Conservation (phyloP, 2,113 vertebrate genomes). For the Clarias magur region DNA sequence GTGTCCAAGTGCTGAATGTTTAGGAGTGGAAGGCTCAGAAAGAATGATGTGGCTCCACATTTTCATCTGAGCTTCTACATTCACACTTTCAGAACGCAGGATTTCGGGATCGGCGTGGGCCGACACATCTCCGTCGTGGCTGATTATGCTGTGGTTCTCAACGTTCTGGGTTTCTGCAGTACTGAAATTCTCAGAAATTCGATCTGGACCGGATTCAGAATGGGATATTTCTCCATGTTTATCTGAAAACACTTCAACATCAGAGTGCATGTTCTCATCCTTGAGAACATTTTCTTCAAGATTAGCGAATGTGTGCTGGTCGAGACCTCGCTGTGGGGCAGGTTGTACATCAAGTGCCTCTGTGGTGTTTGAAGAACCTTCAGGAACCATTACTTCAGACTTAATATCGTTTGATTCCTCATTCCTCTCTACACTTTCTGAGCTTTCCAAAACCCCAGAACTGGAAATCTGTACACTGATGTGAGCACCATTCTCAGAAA, state of each 20-base stretch:
- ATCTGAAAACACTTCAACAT: neutral
- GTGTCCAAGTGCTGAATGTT: conserved; percentile 15
- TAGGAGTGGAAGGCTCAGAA: conserved; percentile 32
- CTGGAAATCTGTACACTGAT: neutral
- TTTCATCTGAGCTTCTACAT: conserved; percentile 12
- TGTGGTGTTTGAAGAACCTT: conserved; percentile 7
- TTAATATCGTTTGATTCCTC: neutral
- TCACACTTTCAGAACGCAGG: conserved; percentile 25
- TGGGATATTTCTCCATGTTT: neutral
- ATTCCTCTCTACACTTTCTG: neutral
- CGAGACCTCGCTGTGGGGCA: neutral
- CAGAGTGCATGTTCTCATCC: neutral
- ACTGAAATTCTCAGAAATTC: neutral
- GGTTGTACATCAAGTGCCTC: neutral
- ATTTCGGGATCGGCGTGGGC: conserved; percentile 20
- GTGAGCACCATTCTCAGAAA: neutral
- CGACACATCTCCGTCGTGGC: neutral
- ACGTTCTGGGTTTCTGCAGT: neutral
- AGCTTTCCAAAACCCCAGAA: neutral
- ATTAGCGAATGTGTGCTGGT: neutral
- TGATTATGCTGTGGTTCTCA: neutral
- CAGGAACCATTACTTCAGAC: neutral
- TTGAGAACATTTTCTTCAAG: neutral
- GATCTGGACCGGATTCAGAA: neutral
- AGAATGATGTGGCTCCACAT: conserved; percentile 29